A percentile compares a stretch with the other conserved stretches of the same genome.
Conservation (phyloP, 2,797 vertebrate genomes). For the Enteromius paludinosus region DNA sequence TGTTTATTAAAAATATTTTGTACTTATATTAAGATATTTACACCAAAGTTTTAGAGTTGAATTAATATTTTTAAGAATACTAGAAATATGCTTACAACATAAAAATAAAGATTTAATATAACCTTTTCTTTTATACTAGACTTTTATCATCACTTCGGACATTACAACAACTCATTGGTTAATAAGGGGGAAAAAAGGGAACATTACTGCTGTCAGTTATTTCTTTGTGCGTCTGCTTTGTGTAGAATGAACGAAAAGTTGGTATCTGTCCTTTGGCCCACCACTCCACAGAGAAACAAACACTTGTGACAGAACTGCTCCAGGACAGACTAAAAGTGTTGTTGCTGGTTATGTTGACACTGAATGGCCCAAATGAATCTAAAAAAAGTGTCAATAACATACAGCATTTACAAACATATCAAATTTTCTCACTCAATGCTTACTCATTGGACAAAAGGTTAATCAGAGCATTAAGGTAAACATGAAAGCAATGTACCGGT, state of each 20-base stretch:
- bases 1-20: not conserved
- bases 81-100: not conserved
- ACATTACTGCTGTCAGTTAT: constrained; percentile 49
- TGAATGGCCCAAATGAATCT: constrained; percentile 71
- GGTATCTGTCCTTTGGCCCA: constrained; percentile 52
- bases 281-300: constrained; percentile 85
- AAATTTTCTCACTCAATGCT: not conserved
- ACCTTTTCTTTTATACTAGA: not conserved
- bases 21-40: not conserved
- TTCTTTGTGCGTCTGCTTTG: not conserved
- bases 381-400: constrained; percentile 33
- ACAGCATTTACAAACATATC: not conserved
- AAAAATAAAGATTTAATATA: not conserved
- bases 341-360: constrained; percentile 67
- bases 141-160: not conserved
- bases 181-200: not conserved
- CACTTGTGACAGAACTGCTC: constrained; percentile 62
- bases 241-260: constrained; percentile 60
- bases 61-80: not conserved
- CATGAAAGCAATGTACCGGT: constrained; percentile 23
- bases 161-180: not conserved
- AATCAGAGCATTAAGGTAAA: not conserved
- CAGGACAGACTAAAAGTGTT: constrained; percentile 75
- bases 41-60: not conserved
- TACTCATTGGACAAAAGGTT: too few relatives aligned